Evolutionary conservation across 2,113 vertebrate genomes (phyloP).

Genomic region (Clarias batrachus): DNA sequence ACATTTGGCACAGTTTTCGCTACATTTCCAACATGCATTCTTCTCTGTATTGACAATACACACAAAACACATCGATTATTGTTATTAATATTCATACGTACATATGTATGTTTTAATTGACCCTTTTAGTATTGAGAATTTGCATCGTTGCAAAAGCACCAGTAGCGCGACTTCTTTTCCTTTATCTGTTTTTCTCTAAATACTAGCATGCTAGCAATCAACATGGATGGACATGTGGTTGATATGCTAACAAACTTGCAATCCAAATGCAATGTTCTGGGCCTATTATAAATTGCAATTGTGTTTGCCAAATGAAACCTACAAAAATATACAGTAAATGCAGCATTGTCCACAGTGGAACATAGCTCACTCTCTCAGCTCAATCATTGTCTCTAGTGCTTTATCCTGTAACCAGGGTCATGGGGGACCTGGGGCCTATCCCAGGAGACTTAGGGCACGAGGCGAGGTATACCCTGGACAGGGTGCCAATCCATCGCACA

Average conservation of each 20-base stretch:
- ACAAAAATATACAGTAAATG: background rate
- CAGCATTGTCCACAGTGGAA: background rate
- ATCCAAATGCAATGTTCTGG: background rate
- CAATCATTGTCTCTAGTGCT: too few species aligned
- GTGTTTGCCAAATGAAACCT: background rate
- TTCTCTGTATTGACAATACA: conserved; percentile 73
- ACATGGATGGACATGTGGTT: background rate
- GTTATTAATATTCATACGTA: too few species aligned
- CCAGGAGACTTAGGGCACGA: too few species aligned
- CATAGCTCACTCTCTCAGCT: background rate
- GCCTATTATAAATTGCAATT: background rate
- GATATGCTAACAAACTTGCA: background rate
- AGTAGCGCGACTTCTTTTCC: background rate
- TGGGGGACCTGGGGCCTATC: too few species aligned
- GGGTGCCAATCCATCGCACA: too few species aligned
- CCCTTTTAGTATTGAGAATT: background rate
- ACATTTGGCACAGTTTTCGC: conserved; percentile 87
- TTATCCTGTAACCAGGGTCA: too few species aligned
- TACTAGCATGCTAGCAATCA: background rate
- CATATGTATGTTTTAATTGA: background rate
- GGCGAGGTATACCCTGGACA: background rate
- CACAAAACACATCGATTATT: conserved; percentile 16
- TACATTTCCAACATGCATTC: conserved; percentile 86
- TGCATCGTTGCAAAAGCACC: background rate
- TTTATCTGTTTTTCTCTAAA: background rate